Evolutionary conservation across 2,797 vertebrate species (phyloP), one percentile per base, ranked within the genome.

Genomic region (Helicolenus hilgendorfi): DNA sequence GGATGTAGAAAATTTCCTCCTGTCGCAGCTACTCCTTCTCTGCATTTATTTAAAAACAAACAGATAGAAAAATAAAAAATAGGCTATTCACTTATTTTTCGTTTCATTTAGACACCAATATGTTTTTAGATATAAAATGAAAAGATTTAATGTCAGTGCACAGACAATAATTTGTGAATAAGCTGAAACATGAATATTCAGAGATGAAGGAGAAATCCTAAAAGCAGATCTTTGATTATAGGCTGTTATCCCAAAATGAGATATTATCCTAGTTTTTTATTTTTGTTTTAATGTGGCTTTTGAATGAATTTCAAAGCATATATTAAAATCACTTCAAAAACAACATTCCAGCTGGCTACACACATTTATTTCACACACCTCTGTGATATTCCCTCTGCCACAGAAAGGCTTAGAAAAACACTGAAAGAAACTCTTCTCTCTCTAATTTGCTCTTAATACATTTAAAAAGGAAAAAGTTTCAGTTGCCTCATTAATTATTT

Each of bases 41-140:
- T 87, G 1, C 11, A 83, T 2, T 76, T 7, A 72, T 84, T 74
- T 81, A 29, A 33, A 84, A 77, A 86, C 9, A 56, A 53, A 31
- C 53, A 60, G 20, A 59, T 33, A 26, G 45, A 20, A 49, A 20
- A 3, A 15, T n/a, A 26, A n/a, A 53, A 58, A 71, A 11, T 3
- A 1, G 2, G 0, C 4, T 77, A 29, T 92, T 64, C 2, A 3
- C 18, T 27, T 0, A 72, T 92, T 89, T 89, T 94, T 95, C 92
- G 88, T 96, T 95, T 92, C 24, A 68, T 68, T 41, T 27, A 1
- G 5, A 27, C 18, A 4, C 3, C 2, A 70, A 0, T 3, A 0
- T 80, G 79, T 87, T 90, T 94, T 94, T 89, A 80, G 49, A 85
- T 38, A 33, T 60, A 11, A 75, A 91, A 85, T 74, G 4, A 9